Percentiles rank a stretch among this genome's conserved stretches.
Evolutionary conservation across 2,113 vertebrate species (phyloP).

Genomic region (Datnioides undecimradiatus): DNA sequence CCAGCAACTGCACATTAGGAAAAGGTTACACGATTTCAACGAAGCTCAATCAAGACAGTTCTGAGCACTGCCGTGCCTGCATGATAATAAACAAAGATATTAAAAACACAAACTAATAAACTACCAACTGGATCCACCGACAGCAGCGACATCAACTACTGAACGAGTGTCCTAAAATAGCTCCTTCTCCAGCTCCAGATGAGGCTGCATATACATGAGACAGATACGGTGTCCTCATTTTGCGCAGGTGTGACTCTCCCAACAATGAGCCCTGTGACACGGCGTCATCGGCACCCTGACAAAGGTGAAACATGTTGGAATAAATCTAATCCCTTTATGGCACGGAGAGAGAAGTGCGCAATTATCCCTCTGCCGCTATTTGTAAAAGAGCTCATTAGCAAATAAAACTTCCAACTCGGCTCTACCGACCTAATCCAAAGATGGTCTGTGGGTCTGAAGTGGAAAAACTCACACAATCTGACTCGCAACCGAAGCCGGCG

Average conservation of each 20-base stretch:
- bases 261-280: background rate
- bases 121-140: background rate
- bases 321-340: slow-evolving; percentile 1
- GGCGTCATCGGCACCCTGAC: background rate
- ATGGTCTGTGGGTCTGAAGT: background rate
- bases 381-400: slow-evolving; percentile 9
- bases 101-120: background rate
- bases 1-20: background rate
- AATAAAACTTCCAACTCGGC: slow-evolving; percentile 5
- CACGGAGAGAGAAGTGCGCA: background rate
- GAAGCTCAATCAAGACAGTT: background rate
- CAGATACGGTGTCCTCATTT: background rate
- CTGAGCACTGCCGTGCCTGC: background rate
- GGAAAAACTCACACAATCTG: slow-evolving; percentile 2
- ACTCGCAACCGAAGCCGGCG: background rate
- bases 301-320: background rate
- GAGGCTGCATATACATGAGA: slow-evolving; percentile 19
- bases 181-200: background rate
- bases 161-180: background rate
- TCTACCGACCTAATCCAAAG: background rate
- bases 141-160: slow-evolving; percentile 2
- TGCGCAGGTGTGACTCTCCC: slow-evolving; percentile 20
- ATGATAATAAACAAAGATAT: background rate
- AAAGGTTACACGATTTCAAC: background rate
- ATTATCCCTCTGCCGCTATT: background rate